Base-by-base conservation (phyloP, 2,113 vertebrate species). In the Planiliza haematocheilus region DNA sequence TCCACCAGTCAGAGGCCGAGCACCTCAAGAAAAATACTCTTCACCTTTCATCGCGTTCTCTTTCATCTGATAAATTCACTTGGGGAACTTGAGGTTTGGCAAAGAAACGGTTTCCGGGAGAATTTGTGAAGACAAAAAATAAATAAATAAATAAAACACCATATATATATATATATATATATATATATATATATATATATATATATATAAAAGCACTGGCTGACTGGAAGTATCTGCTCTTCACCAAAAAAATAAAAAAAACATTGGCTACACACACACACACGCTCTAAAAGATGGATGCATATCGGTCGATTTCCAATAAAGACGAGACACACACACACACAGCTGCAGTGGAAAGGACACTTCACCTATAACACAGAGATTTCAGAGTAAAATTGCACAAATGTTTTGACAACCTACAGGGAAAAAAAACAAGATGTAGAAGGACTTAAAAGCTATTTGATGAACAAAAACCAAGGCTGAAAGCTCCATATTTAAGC, bases 51-150 rank as follows among this genome's bases (percentile, higher is more conserved):
- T 48, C 20, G 13, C 74, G 36, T 66, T 48, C 7, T 7, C 68
- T 78, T 69, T 74, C 63, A 77, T 82, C 57, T 41, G 37, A 49
- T 65, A 8, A 73, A 66, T 52, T 51, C 50, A 74, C 50, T 73
- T 74, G 63, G 52, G 41, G 37, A 77, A 56, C 45, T 50, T 43
- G 43, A 37, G 42, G 12, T 77, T 77, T 74, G 45, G 55, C 49
- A 76, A 39, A 60, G 49, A 55, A 61, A n/a, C 7, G 34, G 10
- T 61, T 43, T 13, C 41, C 24, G 20, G 13, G 4, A 20, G 21
- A 24, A 36, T 20, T 7, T 39, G 6, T 42, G 24, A 30, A 5
- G 24, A 30, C 3, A 30, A 30, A 30, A n/a, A n/a, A n/a, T n/a
- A 17, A 36, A 45, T 30, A 5, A 30, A 30, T 30, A 30, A 30